Conservation (phyloP, 2,888 invertebrate species). For the Bellardia pandia region DNA sequence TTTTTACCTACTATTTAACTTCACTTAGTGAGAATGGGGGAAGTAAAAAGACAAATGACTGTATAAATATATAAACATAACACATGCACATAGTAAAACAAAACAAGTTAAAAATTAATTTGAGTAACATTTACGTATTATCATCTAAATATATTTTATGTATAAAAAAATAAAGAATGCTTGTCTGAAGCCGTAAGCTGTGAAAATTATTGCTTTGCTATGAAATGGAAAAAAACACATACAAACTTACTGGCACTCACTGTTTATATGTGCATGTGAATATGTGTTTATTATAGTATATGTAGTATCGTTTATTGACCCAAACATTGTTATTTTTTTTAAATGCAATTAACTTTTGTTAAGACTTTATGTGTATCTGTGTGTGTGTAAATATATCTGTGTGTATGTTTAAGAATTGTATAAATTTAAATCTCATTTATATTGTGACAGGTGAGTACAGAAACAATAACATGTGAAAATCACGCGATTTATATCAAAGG, state of each 20-base stretch:
- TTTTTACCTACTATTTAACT: not conserved
- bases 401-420: not conserved
- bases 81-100: no score
- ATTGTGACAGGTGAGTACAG: slow-evolving; percentile 14
- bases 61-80: no score
- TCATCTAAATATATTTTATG: not conserved
- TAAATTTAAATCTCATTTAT: slow-evolving; percentile 1
- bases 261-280: not conserved
- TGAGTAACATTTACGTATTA: not conserved
- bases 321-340: slow-evolving; percentile 67
- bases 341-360: not conserved
- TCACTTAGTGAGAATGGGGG: not conserved
- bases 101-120: not conserved
- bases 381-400: not conserved
- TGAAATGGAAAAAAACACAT: not conserved
- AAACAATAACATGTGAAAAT: slow-evolving; percentile 56
- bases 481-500: slow-evolving; percentile 38
- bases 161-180: slow-evolving; percentile 39
- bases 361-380: not conserved
- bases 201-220: slow-evolving; percentile 22
- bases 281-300: not conserved
- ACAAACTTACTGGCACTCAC: not conserved
- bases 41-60: not conserved
- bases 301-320: slow-evolving; percentile 78
- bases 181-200: slow-evolving; percentile 31